Base-by-base conservation (phyloP, 2,113 vertebrate species). In the Mustela nigripes region DNA sequence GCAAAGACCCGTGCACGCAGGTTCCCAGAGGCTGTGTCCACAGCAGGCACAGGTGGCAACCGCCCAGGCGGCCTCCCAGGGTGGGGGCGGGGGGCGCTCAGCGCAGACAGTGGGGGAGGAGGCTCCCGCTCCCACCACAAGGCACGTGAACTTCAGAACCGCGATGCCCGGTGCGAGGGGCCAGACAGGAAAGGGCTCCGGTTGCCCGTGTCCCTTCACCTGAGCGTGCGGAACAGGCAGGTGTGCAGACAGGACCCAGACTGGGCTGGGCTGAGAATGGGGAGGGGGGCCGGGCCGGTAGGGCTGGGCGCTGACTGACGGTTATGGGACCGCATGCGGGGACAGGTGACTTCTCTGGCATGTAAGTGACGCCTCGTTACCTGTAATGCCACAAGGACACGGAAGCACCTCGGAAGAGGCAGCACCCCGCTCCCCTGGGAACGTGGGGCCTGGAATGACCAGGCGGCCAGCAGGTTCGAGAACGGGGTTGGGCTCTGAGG, bases 51-150 rank as follows among this genome's bases (percentile, higher is more conserved):
- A 11, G 56, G 56, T 31, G 19, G 42, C n/a, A 58, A 45, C 26
- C 1, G 9, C n/a, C 16, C 42, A 12, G 3, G 9, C 4, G 33
- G 4, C 56, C 56, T 4, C 63, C 67, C 9, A 7, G 67, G 15
- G 11, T 1, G 2, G 53, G 12, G 2, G 42, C 42, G 42, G 56
- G 36, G 36, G 0, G 45, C 15, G 36, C 42, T 4, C 21, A 4
- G 10, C 21, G 0, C 2, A 4, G 58, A 63, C 15, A 69, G 33
- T 33, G 33, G 8, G 33, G 42, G 45, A 60, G 31, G 53, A 36
- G 9, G 63, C 7, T 0, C 45, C 3, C 21, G 10, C 9, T 15
- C 33, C 24, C 15, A 0, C 11, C 9, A 26, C 8, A 10, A 3
- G 2, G 0, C 31, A 26, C n/a, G 14, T 6, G 21, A 7, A 16